phyloP scores from a whole-genome alignment of 2,113 vertebrate genomes.

The Eira barbara region DNA sequence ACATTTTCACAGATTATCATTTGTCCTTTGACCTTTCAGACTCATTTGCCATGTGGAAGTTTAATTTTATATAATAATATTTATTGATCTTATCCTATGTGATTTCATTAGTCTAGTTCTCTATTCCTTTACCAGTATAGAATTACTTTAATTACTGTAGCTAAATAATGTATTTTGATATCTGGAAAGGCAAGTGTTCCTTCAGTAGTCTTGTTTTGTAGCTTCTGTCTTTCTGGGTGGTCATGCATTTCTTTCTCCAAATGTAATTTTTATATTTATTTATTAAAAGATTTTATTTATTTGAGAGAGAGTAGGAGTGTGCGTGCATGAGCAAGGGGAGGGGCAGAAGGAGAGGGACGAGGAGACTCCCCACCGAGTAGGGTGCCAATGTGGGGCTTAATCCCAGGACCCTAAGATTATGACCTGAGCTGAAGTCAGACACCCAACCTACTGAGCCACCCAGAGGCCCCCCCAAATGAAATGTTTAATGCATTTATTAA shows the following conservation, averaged over 20 bases:
- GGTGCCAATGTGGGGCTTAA: neutral
- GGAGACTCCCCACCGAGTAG: neutral
- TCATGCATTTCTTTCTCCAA: neutral
- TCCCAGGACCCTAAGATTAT: neutral
- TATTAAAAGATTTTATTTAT: neutral
- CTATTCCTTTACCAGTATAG: neutral
- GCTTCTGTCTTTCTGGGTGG: neutral
- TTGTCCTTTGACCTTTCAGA: slow-evolving; percentile 9
- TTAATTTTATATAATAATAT: neutral
- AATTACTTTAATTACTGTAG: neutral
- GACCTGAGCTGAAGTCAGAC: neutral
- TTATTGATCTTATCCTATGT: neutral
- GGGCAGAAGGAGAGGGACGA: neutral
- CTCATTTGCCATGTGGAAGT: neutral
- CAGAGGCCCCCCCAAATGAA: neutral
- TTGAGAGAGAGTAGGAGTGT: neutral
- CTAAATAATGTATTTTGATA: neutral
- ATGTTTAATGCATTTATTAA: neutral
- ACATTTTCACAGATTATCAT: neutral
- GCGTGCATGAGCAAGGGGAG: neutral
- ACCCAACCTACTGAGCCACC: neutral
- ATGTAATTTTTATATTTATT: slow-evolving; percentile 31
- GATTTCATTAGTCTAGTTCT: neutral
- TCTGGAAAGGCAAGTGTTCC: neutral
- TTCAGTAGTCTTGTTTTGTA: neutral